These are phyloP conservation scores for Eublepharis macularius DNA, from an alignment of 2,113 vertebrate genomes.

Conservation along the genomic window DNA sequence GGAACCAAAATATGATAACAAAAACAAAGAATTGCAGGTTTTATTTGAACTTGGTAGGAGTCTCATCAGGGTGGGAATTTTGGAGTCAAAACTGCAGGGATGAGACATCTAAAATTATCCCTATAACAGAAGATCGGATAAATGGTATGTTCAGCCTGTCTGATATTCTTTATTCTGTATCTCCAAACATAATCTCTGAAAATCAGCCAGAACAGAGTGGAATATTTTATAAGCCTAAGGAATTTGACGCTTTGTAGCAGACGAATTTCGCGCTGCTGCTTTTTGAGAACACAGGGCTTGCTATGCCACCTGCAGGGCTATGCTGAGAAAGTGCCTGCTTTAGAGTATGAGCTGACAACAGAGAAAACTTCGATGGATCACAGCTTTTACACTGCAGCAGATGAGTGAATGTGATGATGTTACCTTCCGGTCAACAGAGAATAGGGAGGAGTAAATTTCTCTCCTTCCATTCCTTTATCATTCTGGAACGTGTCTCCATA, in stretches of 20 bases:
- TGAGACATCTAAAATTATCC: too few species aligned
- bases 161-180: too few species aligned
- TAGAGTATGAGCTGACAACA: not conserved
- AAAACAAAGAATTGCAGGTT: too few species aligned
- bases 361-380: not conserved
- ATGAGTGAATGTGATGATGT: not conserved
- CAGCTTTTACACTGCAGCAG: not conserved
- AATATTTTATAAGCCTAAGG: not conserved
- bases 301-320: conserved; percentile 75
- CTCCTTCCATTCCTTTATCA: too few species aligned
- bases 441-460: not conserved
- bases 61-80: too few species aligned
- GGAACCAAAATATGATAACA: too few species aligned
- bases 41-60: too few species aligned
- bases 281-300: conserved; percentile 53
- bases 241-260: not conserved
- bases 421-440: not conserved
- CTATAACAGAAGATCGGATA: not conserved
- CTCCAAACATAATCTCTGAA: not conserved
- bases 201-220: not conserved
- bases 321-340: conserved; percentile 41
- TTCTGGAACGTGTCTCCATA: too few species aligned
- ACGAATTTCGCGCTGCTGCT: not conserved
- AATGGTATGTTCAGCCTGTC: not conserved
- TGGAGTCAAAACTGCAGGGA: too few species aligned